Conservation (phyloP, 2,888 invertebrate genomes). For the Ptycholaimellus sp. region DNA sequence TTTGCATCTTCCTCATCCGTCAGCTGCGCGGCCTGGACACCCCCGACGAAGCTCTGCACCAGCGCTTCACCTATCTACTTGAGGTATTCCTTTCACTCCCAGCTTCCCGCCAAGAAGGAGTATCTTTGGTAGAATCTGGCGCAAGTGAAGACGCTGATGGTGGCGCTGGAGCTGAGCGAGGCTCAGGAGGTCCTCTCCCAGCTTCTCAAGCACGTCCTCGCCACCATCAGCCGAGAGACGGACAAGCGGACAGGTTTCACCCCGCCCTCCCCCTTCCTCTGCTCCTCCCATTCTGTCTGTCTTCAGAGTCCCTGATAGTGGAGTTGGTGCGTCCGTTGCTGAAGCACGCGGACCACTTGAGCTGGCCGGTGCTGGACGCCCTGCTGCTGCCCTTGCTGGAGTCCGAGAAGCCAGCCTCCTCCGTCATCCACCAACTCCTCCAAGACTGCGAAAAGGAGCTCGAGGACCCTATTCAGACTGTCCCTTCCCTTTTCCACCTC, state of each 20-base stretch:
- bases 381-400: constrained; percentile 79
- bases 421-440: constrained; percentile 68
- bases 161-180: constrained; percentile 64
- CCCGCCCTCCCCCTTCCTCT: too few relatives aligned
- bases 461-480: constrained; percentile 76
- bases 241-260: constrained; percentile 37
- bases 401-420: constrained; percentile 47
- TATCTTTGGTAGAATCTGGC: constrained; percentile 45
- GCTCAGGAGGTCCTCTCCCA: constrained; percentile 44
- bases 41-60: constrained; percentile 87
- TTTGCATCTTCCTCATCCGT: constrained; percentile 71
- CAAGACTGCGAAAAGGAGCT: constrained; percentile 69
- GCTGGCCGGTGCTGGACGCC: constrained; percentile 72
- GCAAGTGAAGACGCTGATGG: constrained; percentile 90
- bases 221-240: constrained; percentile 34
- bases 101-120: background rate
- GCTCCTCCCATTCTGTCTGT: too few relatives aligned
- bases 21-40: constrained; percentile 75
- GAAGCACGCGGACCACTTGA: constrained; percentile 77
- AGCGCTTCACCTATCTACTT: constrained; percentile 79
- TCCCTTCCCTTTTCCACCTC: constrained; percentile 31
- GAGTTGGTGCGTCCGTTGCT: constrained; percentile 80
- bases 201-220: constrained; percentile 73
- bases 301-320: constrained; percentile 82
- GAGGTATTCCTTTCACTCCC: too few relatives aligned